phyloP scores from a whole-genome alignment of 2,113 vertebrate species.

The Sylvietta virens region DNA sequence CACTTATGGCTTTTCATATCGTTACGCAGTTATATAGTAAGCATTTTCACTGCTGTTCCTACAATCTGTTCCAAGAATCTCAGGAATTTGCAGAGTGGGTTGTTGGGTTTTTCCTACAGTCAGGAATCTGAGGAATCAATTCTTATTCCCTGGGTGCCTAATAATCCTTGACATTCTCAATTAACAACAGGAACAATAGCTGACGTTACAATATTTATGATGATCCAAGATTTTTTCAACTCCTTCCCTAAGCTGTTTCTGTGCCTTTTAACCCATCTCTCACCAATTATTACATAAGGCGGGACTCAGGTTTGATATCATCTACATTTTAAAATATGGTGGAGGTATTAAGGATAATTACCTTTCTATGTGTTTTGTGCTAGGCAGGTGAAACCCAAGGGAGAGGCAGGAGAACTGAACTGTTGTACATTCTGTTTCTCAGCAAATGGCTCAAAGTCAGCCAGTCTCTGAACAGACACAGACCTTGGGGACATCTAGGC shows the following conservation, averaged over 20 bases:
- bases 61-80: slow-evolving; percentile 36
- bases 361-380: background rate
- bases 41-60: slow-evolving; percentile 35
- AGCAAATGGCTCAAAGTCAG: background rate
- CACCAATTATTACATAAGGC: background rate
- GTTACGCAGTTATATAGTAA: background rate
- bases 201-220: slow-evolving; percentile 20
- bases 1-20: slow-evolving; percentile 5
- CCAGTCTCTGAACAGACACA: background rate
- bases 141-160: slow-evolving; percentile 11
- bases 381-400: background rate
- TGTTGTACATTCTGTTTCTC: background rate
- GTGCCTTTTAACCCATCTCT: background rate
- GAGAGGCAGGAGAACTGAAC: background rate
- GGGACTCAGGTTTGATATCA: background rate
- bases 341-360: background rate
- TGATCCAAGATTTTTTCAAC: background rate
- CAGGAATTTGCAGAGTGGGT: slow-evolving; percentile 17
- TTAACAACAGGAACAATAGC: slow-evolving; percentile 19
- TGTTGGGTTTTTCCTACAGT: background rate
- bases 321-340: background rate
- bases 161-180: slow-evolving; percentile 9
- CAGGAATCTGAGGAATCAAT: slow-evolving; percentile 30
- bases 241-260: background rate
- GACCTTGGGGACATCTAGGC: background rate